Evolutionary conservation across 2,888 invertebrate genomes (phyloP).

Genomic region (Metacarcinus magister): DNA sequence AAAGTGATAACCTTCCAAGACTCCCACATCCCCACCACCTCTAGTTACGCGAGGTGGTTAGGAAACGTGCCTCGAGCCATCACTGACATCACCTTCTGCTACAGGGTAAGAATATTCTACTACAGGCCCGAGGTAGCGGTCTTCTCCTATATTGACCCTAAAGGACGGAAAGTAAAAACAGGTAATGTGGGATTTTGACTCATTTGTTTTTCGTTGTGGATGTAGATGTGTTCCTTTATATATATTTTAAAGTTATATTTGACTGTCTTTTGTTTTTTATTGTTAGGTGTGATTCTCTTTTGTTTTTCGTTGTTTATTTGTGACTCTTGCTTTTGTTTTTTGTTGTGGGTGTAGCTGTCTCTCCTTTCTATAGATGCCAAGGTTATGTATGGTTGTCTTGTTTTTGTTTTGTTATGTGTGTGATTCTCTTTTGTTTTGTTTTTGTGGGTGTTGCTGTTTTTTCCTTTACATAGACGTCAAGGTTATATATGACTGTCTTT

Average conservation of each 20-base stretch:
- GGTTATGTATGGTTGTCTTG: no score
- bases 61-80: constrained; percentile 47
- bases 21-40: constrained; percentile 43
- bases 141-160: constrained; percentile 75
- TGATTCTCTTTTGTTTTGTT: neutral
- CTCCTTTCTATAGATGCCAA: no score
- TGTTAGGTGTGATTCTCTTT: no score
- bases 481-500: no score
- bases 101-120: constrained; percentile 76
- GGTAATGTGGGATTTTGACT: constrained; percentile 56
- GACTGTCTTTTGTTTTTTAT: no score
- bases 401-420: no score
- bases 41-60: constrained; percentile 73
- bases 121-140: constrained; percentile 80
- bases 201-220: neutral
- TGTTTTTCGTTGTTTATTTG: neutral
- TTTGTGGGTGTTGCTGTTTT: neutral
- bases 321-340: no score
- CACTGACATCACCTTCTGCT: constrained; percentile 77
- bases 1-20: constrained; percentile 67
- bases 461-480: no score
- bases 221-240: no score
- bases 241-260: no score
- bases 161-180: constrained; percentile 67
- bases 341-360: no score